Evolutionary conservation across 2,888 invertebrate genomes (phyloP).

Genomic region (Drosophila anomalata): DNA sequence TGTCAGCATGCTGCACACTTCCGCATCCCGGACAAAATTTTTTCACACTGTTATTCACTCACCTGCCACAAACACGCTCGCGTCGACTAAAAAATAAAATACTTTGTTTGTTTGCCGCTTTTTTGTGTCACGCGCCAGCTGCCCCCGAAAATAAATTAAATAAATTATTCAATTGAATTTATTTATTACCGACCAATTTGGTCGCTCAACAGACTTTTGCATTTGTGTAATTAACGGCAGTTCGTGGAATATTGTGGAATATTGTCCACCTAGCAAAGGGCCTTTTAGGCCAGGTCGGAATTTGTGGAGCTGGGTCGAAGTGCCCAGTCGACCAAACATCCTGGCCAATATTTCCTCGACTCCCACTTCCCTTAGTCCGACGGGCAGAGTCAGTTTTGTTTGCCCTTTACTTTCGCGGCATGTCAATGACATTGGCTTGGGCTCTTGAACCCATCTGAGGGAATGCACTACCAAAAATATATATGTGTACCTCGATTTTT

Average conservation of each 20-base stretch:
- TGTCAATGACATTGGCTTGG: constrained; percentile 45
- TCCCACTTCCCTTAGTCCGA: not conserved
- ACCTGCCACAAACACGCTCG: constrained; percentile 52
- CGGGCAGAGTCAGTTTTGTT: constrained; percentile 12
- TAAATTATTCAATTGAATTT: constrained; percentile 83
- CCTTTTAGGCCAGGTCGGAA: constrained; percentile 11
- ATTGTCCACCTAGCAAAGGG: constrained; percentile 52
- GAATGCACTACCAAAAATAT: constrained; percentile 12
- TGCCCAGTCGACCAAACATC: constrained; percentile 17
- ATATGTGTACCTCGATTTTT: not conserved
- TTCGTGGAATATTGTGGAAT: constrained; percentile 42
- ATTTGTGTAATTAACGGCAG: constrained; percentile 80
- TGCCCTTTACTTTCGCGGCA: constrained; percentile 36
- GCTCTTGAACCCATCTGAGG: constrained; percentile 25
- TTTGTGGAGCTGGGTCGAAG: constrained; percentile 6
- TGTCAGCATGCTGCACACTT: constrained; percentile 71
- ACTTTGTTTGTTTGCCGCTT: constrained; percentile 48
- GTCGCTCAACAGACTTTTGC: constrained; percentile 62
- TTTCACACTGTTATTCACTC: constrained; percentile 47
- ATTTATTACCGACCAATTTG: constrained; percentile 80
- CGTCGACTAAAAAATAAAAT: constrained; percentile 23
- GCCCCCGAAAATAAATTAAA: constrained; percentile 79
- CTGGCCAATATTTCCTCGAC: constrained; percentile 1
- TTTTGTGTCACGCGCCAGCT: constrained; percentile 49
- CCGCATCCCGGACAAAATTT: constrained; percentile 51